Conservation (phyloP, 2,113 vertebrate species). For the Periophthalmodon schlosseri region DNA sequence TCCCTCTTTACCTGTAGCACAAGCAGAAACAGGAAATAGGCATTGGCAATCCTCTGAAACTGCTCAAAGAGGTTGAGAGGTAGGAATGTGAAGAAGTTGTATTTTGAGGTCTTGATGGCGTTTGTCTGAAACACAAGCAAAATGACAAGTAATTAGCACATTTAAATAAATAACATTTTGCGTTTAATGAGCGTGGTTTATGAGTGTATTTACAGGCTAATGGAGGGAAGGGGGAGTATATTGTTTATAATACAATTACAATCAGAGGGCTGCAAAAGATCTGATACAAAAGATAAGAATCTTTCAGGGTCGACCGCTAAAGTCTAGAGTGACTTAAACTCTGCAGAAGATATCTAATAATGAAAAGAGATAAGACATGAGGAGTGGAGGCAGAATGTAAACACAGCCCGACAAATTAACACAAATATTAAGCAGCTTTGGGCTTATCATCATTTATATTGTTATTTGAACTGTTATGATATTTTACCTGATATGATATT, state of each 20-base stretch:
- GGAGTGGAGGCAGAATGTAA: too few relatives aligned
- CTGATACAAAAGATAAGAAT: too few relatives aligned
- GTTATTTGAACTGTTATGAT: too few relatives aligned
- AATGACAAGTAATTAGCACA: conserved; percentile 11
- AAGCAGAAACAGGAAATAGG: conserved; percentile 94
- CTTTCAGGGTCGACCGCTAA: too few relatives aligned
- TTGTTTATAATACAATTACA: not conserved
- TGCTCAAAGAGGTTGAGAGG: conserved; percentile 96
- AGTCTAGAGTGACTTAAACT: too few relatives aligned
- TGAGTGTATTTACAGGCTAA: not conserved
- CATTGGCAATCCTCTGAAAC: conserved; percentile 94
- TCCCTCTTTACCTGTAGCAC: conserved; percentile 85
- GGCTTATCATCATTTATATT: too few relatives aligned
- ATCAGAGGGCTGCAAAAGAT: not conserved
- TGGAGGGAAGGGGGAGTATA: too few relatives aligned
- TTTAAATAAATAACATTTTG: not conserved
- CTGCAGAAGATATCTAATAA: too few relatives aligned
- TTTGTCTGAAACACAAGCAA: conserved; percentile 79
- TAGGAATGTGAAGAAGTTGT: conserved; percentile 89
- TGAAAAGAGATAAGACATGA: too few relatives aligned
- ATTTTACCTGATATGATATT: too few relatives aligned
- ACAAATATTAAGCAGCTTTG: too few relatives aligned
- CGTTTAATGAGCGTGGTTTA: not conserved
- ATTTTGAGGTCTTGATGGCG: conserved; percentile 92
- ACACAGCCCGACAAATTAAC: too few relatives aligned